phyloP scores from a whole-genome alignment of 2,888 invertebrate species.

The Anoplius nigerrimus region DNA sequence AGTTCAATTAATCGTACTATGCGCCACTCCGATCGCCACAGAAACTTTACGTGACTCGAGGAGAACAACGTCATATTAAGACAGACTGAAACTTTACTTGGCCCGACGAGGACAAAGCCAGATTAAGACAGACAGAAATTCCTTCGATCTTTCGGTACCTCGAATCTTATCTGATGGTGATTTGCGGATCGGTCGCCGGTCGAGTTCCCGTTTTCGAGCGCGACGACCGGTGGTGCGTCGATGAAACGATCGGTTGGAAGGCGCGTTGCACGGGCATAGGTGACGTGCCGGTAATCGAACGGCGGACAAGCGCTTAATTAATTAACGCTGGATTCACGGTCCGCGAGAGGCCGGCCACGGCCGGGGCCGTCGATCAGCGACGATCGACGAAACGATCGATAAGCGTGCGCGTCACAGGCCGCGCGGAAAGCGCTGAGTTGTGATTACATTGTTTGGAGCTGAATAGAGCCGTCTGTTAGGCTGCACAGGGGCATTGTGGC shows the following conservation, averaged over 20 bases:
- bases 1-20: slow-evolving; percentile 20
- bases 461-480: slow-evolving; percentile 65
- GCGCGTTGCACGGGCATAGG: background rate
- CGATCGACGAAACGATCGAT: slow-evolving; percentile 58
- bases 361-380: slow-evolving; percentile 53
- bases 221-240: background rate
- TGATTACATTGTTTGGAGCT: slow-evolving; percentile 67
- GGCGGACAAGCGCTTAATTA: slow-evolving; percentile 54
- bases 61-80: too few relatives aligned
- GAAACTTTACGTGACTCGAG: too few relatives aligned
- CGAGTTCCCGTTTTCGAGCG: background rate
- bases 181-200: too few relatives aligned
- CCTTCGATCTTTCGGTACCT: too few relatives aligned
- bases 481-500: slow-evolving; percentile 58
- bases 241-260: background rate
- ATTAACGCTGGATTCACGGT: slow-evolving; percentile 51
- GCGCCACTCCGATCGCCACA: too few relatives aligned
- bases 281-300: slow-evolving; percentile 16
- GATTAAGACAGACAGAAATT: too few relatives aligned
- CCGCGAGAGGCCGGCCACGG: slow-evolving; percentile 43
- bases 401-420: slow-evolving; percentile 50
- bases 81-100: too few relatives aligned
- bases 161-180: too few relatives aligned
- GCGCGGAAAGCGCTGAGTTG: slow-evolving; percentile 66
- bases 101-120: too few relatives aligned